Conservation (phyloP, 2,888 invertebrate species). For the Mimumesa dahlbomi region DNA sequence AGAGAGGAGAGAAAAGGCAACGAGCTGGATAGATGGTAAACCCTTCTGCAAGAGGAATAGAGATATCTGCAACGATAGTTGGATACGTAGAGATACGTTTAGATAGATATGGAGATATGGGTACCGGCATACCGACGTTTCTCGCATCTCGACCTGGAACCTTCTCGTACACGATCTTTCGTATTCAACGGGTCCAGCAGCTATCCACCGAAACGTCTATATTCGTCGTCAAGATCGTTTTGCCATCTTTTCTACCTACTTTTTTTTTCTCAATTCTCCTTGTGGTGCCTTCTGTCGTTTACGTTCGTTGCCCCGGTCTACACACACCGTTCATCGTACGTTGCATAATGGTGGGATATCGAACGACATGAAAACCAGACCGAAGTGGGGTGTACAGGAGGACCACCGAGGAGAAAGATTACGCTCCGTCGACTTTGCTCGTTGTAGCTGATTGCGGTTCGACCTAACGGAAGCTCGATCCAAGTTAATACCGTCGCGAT, state of each 20-base stretch:
- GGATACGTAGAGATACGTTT: conserved; percentile 23
- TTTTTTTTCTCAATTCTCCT: not conserved
- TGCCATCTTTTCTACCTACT: conserved; percentile 11
- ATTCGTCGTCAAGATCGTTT: conserved; percentile 3
- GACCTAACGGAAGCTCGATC: conserved; percentile 67
- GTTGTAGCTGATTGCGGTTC: conserved; percentile 68
- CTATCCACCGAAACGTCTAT: conserved; percentile 10
- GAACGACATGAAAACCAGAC: conserved; percentile 6
- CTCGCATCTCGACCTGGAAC: conserved; percentile 14
- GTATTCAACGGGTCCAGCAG: conserved; percentile 11
- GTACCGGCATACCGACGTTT: conserved; percentile 6
- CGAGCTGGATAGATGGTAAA: conserved; percentile 15
- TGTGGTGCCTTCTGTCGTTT: conserved; percentile 2
- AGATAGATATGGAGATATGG: conserved; percentile 39
- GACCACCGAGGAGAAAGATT: conserved; percentile 47
- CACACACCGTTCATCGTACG: conserved; percentile 11
- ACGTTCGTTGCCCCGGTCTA: conserved; percentile 2
- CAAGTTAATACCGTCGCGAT: conserved; percentile 67
- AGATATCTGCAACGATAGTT: conserved; percentile 34
- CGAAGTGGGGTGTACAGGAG: not conserved
- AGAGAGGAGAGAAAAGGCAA: not conserved
- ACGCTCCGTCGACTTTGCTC: conserved; percentile 59
- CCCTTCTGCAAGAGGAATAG: conserved; percentile 9
- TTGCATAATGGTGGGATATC: conserved; percentile 54
- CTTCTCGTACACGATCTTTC: conserved; percentile 30